These are phyloP conservation scores for Sebastes glaucus DNA, from an alignment of 2,797 vertebrate genomes.

Conservation along the genomic window DNA sequence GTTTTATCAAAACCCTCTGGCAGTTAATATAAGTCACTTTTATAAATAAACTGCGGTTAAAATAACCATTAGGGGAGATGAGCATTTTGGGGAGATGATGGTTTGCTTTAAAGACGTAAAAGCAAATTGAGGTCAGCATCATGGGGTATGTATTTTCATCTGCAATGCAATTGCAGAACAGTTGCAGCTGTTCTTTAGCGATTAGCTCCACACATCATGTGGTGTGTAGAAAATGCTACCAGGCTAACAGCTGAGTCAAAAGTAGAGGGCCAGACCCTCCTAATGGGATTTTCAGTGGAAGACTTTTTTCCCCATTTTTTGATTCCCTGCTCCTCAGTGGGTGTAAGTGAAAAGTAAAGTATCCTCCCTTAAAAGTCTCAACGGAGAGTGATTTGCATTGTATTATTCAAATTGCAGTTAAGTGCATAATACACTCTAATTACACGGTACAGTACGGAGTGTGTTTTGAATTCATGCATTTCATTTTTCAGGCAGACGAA, in stretches of 20 bases:
- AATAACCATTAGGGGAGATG: slow-evolving; percentile 34
- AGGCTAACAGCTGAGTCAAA: slow-evolving; percentile 75
- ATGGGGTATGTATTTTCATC: slow-evolving; percentile 52
- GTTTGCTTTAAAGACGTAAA: slow-evolving; percentile 53
- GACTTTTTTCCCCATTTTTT: not conserved
- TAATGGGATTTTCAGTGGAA: slow-evolving; percentile 49
- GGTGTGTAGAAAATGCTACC: slow-evolving; percentile 70
- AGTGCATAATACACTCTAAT: slow-evolving; percentile 78
- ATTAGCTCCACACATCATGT: slow-evolving; percentile 72
- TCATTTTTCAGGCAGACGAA: slow-evolving; percentile 60
- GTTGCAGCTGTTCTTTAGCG: slow-evolving; percentile 68
- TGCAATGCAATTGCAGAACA: slow-evolving; percentile 47
- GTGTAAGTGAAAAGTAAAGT: slow-evolving; percentile 56
- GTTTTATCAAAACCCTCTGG: slow-evolving; percentile 44
- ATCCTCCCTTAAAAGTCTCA: slow-evolving; percentile 61
- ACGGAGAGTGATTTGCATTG: slow-evolving; percentile 71
- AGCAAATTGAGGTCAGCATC: slow-evolving; percentile 65
- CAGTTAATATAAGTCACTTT: slow-evolving; percentile 50
- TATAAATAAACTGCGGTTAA: slow-evolving; percentile 50
- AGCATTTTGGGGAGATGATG: slow-evolving; percentile 46
- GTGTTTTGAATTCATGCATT: slow-evolving; percentile 73
- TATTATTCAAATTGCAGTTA: slow-evolving; percentile 78
- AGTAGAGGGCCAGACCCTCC: slow-evolving; percentile 45
- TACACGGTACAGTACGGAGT: slow-evolving; percentile 65
- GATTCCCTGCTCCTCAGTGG: slow-evolving; percentile 22